Base-by-base conservation (phyloP, 92 coral and sea anemone genomes). In the Chrysogorgia sp. region DNA sequence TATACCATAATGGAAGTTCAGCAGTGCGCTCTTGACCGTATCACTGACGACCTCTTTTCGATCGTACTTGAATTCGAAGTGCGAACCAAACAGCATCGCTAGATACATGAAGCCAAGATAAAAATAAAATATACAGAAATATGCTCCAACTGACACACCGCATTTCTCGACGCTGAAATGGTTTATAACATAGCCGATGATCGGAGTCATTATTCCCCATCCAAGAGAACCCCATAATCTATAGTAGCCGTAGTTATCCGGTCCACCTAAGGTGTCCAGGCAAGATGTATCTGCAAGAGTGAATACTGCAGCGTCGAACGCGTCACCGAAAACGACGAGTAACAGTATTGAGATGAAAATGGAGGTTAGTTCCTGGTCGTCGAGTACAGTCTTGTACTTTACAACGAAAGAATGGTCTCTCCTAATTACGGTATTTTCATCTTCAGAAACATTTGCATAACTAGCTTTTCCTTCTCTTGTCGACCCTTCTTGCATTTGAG, bases 211-310 rank as follows among this genome's bases (percentile, higher is more conserved):
- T 7, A 89, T 14, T 0, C 93, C 96, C 97, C 97, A 93, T 32
- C 97, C 97, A 10, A 90, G 81, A 2, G 97, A 92, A 24, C 97
- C 97, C 92, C 90, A 93, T 80, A 90, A 60, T 22, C 97, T 84
- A 34, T 88, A 89, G 23, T 90, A 83, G 13, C 98, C 98, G 41
- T 93, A 93, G 66, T 91, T 86, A 17, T 89, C 92, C 6, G 50
- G 17, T n/a, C 89, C 90, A 21, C 96, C 97, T 0, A 91, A 91
- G 24, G 92, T 82, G 52, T 89, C 85, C 7, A 94, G 90, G 59
- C 92, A 89, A 33, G 98, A 91, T 20, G 98, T 86, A 47, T 94
- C 98, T 12, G 98, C 92, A 0, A 94, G 86, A 4, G 97, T 83
- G 67, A 78, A 94, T 0, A 93, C 87, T 20, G 98, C 92, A 4